Percentiles rank a stretch among this genome's conserved stretches.
phyloP scores from a whole-genome alignment of 2,797 vertebrate species.

The Sebastiscus albofasciatus region DNA sequence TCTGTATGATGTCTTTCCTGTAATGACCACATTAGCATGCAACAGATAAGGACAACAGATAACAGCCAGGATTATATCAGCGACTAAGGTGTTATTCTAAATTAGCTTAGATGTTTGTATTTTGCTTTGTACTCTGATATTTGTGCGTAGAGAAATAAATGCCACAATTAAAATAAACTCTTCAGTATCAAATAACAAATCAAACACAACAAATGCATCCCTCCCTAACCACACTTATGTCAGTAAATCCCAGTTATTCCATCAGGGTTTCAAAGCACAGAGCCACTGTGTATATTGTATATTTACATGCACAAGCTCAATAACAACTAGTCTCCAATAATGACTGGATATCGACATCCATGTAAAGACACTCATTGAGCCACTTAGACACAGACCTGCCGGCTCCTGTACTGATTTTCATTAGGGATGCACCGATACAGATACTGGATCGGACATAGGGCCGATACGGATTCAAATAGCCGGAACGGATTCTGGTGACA shows the following conservation, averaged over 20 bases:
- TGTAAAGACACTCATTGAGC: slow-evolving; percentile 47
- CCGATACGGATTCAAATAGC: too few relatives aligned
- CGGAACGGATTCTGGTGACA: accelerated
- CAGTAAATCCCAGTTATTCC: background rate
- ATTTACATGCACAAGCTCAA: slow-evolving; percentile 7
- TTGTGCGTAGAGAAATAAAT: background rate
- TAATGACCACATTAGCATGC: background rate
- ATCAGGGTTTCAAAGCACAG: background rate
- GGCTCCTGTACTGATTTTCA: slow-evolving; percentile 24
- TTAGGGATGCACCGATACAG: background rate
- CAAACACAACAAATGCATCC: background rate
- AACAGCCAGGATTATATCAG: background rate
- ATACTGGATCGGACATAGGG: too few relatives aligned
- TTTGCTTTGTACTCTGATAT: slow-evolving; percentile 1
- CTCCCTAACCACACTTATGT: background rate
- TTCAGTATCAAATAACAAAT: background rate
- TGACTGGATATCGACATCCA: slow-evolving; percentile 15
- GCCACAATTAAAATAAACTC: background rate
- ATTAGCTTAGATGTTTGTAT: background rate
- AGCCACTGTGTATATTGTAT: background rate
- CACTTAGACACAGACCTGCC: slow-evolving; percentile 29
- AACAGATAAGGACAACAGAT: background rate
- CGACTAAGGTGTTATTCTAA: background rate
- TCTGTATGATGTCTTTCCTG: slow-evolving; percentile 5
- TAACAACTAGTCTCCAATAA: slow-evolving; percentile 6